These are phyloP conservation scores for Agrochola macilenta DNA, from an alignment of 2,888 invertebrate species.

Conservation along the genomic window DNA sequence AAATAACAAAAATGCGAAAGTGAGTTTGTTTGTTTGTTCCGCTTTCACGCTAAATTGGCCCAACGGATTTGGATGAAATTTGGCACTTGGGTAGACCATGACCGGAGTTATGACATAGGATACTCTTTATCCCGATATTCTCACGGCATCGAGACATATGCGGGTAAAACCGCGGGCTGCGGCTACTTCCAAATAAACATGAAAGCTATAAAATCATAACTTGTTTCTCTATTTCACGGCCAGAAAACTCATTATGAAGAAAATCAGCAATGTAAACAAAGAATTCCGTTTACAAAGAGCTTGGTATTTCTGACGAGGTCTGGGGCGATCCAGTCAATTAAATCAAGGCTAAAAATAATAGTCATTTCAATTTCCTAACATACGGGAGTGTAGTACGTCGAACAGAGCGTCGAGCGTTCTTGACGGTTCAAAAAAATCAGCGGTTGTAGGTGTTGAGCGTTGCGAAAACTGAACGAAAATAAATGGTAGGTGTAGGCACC, in stretches of 20 bases:
- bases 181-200: neutral
- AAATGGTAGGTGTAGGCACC: too few species aligned
- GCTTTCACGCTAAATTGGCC: too few species aligned
- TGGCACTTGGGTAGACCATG: too few species aligned
- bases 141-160: too few species aligned
- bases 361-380: slow-evolving; percentile 23
- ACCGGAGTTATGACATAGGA: too few species aligned
- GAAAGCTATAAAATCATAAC: slow-evolving; percentile 1
- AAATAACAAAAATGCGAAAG: too few species aligned
- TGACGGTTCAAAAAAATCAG: neutral
- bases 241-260: neutral
- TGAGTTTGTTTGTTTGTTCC: too few species aligned
- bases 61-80: too few species aligned
- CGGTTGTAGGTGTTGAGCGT: too few species aligned
- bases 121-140: too few species aligned
- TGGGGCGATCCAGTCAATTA: slow-evolving; percentile 29
- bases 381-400: neutral
- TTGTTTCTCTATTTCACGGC: neutral
- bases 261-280: slow-evolving; percentile 16
- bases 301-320: slow-evolving; percentile 10
- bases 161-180: too few species aligned
- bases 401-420: neutral
- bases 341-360: slow-evolving; percentile 48
- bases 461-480: neutral
- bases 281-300: slow-evolving; percentile 4